Conservation (phyloP, 2,113 vertebrate genomes). For the Mesoclemmys tuberculata region DNA sequence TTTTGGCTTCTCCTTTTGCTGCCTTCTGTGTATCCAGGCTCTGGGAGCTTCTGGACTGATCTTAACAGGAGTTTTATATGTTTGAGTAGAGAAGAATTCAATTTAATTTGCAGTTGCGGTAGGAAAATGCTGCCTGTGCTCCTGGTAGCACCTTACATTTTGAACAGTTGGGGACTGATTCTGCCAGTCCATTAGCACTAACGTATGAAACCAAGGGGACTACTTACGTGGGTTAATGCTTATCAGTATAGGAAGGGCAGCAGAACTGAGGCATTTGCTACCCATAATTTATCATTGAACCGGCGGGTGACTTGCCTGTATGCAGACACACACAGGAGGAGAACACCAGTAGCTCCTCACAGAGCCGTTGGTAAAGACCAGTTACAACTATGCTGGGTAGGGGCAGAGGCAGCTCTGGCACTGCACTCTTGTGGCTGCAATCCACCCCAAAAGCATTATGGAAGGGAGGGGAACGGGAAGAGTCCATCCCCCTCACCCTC, state of each 20-base stretch:
- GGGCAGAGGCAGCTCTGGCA: background rate
- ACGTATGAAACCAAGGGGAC: background rate
- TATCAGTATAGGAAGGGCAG: background rate
- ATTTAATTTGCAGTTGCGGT: background rate
- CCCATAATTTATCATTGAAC: background rate
- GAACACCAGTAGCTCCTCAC: background rate
- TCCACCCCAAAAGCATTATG: background rate
- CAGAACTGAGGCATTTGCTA: background rate
- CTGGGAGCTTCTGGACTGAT: background rate
- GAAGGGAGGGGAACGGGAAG: background rate
- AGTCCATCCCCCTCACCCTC: background rate
- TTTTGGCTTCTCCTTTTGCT: background rate
- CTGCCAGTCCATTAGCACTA: background rate
- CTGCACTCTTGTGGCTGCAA: background rate
- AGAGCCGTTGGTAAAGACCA: background rate
- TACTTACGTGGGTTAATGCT: background rate
- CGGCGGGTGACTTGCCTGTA: background rate
- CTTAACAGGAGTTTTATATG: background rate
- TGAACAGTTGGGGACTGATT: background rate
- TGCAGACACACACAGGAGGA: background rate
- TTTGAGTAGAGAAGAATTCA: background rate
- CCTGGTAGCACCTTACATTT: background rate
- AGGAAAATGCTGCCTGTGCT: background rate
- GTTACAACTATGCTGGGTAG: background rate
- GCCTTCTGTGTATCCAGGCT: background rate